Evolutionary conservation across 2,113 vertebrate species (phyloP), one percentile per base, ranked within the genome.

Genomic region (Poecilia latipinna): DNA sequence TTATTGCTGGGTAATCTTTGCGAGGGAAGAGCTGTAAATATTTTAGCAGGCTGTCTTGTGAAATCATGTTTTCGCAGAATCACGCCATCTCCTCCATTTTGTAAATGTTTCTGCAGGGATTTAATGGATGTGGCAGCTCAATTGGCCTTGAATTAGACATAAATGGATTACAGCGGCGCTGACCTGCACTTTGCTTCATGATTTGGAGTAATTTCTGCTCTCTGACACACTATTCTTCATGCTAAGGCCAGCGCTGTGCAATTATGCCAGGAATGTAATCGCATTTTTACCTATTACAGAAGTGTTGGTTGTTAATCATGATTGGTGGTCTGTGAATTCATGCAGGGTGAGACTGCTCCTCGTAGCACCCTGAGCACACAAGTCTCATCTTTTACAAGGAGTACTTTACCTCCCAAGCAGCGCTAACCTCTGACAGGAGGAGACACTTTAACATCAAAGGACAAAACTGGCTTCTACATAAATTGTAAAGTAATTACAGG

Each of bases 171-270:
- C 70, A 68, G 65, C 42, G 70, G 71, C 82, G 70, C 72, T 77
- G 64, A 86, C 73, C 82, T 71, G 64, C 48, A 66, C 65, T 71
- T 82, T 83, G 37, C 74, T 57, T 31, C 4, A 15, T 76, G 61
- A 80, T 71, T 82, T 80, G 54, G 75, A 84, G 80, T 89, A 24
- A 71, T 80, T 80, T 77, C 74, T 76, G 33, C 74, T 60, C 57
- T 51, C 67, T 84, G 74, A 86, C 82, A 85, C 54, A 68, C 64
- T 70, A 72, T 88, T 79, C 72, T 69, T 89, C 81, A 83, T 64
- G 35, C 70, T 83, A 60, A 79, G 77, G 62, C 70, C 71, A 54
- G n/a, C 26, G 57, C 61, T 73, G 68, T 51, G 79, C 68, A 83
- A 75, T 79, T 77, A 83, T 79, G 65, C 48, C 79, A 77, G 77